Evolutionary conservation across 2,888 invertebrate genomes (phyloP).

Genomic region (Hartigia nigra): DNA sequence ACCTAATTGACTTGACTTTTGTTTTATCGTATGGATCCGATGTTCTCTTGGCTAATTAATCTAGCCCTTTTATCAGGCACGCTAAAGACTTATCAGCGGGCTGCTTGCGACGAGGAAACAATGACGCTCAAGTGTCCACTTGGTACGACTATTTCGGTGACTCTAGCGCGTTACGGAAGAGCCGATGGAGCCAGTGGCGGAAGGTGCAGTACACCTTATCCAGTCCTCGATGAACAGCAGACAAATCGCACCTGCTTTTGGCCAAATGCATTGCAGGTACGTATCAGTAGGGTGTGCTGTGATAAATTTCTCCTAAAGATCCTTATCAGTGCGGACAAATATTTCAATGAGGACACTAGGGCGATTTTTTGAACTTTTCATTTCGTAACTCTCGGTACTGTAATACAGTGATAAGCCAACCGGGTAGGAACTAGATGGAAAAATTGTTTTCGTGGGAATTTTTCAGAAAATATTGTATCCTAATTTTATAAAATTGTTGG

Average conservation of each 20-base stretch:
- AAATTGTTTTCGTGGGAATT: too few species aligned
- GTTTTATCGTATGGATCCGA: background rate
- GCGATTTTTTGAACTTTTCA: fast-evolving
- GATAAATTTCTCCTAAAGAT: background rate
- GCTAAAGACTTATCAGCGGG: conserved; percentile 89
- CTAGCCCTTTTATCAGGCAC: conserved; percentile 91
- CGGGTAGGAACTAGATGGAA: background rate
- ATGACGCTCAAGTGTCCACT: conserved; percentile 89
- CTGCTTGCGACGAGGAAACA: conserved; percentile 91
- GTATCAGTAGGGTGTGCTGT: conserved; percentile 43
- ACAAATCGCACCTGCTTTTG: conserved; percentile 78
- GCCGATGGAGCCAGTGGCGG: conserved; percentile 68
- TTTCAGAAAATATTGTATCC: too few species aligned
- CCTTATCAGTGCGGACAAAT: background rate
- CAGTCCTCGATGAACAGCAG: conserved; percentile 53
- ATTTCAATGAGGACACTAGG: background rate
- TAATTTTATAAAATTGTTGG: background rate
- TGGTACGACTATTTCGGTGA: conserved; percentile 91
- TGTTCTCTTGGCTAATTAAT: conserved; percentile 36
- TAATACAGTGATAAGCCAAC: background rate
- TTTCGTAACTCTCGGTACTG: background rate
- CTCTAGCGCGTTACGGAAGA: conserved; percentile 90
- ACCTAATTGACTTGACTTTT: background rate
- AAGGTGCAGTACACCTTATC: conserved; percentile 67
- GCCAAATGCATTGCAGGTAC: conserved; percentile 84